These are phyloP conservation scores for Sebastes matsubarae DNA, from an alignment of 2,797 vertebrate genomes.

Conservation along the genomic window DNA sequence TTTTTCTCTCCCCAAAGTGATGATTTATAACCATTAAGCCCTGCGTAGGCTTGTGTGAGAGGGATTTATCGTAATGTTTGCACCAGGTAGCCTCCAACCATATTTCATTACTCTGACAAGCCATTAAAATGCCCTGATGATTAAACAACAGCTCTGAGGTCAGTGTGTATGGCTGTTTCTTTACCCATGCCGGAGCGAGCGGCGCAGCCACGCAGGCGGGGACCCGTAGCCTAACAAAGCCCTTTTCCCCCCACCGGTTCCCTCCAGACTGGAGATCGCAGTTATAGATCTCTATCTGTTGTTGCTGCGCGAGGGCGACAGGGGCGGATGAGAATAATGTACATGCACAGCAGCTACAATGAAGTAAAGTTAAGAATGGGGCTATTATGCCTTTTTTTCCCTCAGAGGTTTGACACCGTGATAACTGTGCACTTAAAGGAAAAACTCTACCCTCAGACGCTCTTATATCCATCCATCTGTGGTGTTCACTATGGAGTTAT, in stretches of 20 bases:
- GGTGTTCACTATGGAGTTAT: constrained; percentile 6
- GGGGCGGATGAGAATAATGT: constrained; percentile 46
- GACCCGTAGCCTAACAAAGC: constrained; percentile 45
- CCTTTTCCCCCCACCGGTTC: constrained; percentile 32
- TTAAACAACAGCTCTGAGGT: constrained; percentile 82
- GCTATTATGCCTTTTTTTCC: constrained; percentile 30
- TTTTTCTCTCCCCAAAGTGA: constrained; percentile 81
- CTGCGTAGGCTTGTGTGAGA: constrained; percentile 70
- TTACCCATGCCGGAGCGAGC: constrained; percentile 48
- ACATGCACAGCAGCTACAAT: constrained; percentile 34
- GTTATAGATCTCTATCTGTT: constrained; percentile 68
- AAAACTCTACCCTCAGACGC: constrained; percentile 44
- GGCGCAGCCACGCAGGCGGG: constrained; percentile 29
- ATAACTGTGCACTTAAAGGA: constrained; percentile 58
- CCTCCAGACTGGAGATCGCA: constrained; percentile 44
- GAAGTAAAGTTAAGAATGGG: constrained; percentile 56
- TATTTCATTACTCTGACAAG: constrained; percentile 83
- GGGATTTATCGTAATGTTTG: constrained; percentile 86
- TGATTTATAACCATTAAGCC: constrained; percentile 83
- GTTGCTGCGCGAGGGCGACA: constrained; percentile 35
- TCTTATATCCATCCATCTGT: constrained; percentile 45
- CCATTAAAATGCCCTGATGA: constrained; percentile 84
- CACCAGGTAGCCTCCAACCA: constrained; percentile 82
- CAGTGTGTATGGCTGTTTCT: constrained; percentile 59
- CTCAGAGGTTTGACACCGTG: constrained; percentile 52